Evolutionary conservation across 92 coral and sea anemone species (phyloP).

Genomic region (Palythoa heliodiscus): DNA sequence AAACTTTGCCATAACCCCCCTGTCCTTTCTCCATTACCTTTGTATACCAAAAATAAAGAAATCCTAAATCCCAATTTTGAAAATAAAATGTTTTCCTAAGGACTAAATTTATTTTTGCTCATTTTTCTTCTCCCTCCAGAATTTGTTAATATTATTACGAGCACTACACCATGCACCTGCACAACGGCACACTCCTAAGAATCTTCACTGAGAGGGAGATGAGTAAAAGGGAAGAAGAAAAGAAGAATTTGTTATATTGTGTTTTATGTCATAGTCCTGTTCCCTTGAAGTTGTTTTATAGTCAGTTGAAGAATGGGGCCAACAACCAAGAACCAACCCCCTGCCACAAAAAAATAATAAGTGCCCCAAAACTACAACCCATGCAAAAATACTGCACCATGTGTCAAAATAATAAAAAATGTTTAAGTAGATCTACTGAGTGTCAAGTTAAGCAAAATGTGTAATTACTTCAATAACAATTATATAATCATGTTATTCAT

Average conservation of each 20-base stretch:
- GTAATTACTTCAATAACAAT: neutral
- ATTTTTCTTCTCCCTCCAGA: conserved; percentile 4
- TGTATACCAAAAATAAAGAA: conserved; percentile 1
- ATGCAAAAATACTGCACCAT: neutral
- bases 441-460: neutral
- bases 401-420: conserved; percentile 5
- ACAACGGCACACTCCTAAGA: too few species aligned
- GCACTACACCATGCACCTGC: too few species aligned
- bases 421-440: conserved; percentile 3
- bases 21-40: neutral
- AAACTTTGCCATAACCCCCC: conserved; percentile 10
- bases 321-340: neutral
- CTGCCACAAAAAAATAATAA: neutral
- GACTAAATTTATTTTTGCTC: conserved; percentile 9
- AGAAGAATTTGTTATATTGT: too few species aligned
- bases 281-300: neutral
- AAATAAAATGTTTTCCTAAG: neutral
- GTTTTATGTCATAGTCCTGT: neutral
- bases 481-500: conserved; percentile 1
- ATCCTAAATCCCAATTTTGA: neutral
- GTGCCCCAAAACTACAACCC: neutral
- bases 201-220: too few species aligned
- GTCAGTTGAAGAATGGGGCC: conserved; percentile 2
- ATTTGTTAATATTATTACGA: too few species aligned
- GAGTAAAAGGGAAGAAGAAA: too few species aligned